phyloP scores from a whole-genome alignment of 2,797 vertebrate species.

The Urosaurus nigricauda region DNA sequence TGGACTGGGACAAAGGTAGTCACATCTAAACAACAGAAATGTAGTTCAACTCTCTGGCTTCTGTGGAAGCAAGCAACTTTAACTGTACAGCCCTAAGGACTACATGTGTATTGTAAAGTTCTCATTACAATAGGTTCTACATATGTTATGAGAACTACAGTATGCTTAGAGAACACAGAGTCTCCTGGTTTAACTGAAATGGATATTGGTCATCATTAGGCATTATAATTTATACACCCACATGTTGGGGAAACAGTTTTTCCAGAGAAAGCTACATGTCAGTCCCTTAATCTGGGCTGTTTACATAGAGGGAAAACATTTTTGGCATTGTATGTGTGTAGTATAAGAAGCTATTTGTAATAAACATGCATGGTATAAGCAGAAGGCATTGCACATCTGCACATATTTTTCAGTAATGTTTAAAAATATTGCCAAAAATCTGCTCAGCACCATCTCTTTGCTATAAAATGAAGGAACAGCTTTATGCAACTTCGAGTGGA shows the following conservation, averaged over 20 bases:
- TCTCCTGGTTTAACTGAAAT: not conserved
- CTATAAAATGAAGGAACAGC: slow-evolving; percentile 32
- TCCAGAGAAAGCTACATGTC: not conserved
- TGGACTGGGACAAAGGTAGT: not conserved
- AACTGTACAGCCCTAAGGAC: not conserved
- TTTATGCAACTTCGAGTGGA: not conserved
- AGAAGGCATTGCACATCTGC: slow-evolving; percentile 17
- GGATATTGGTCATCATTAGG: too few relatives aligned
- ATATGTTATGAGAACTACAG: not conserved
- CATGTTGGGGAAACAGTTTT: not conserved
- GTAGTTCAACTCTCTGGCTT: not conserved
- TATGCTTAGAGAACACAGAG: not conserved
- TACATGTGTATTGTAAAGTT: not conserved
- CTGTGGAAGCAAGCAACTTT: not conserved
- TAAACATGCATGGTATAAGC: slow-evolving; percentile 1
- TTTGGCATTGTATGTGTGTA: not conserved
- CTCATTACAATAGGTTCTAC: not conserved
- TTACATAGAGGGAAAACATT: not conserved
- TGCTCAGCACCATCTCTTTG: slow-evolving; percentile 22
- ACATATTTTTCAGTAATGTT: slow-evolving; percentile 17
- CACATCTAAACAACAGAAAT: not conserved
- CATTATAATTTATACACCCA: not conserved
- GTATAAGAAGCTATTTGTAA: slow-evolving; percentile 15
- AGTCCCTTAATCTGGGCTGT: not conserved
- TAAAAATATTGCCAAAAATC: slow-evolving; percentile 36